These are phyloP conservation scores for Bibio marci DNA, from an alignment of 2,888 invertebrate species.

Conservation along the genomic window DNA sequence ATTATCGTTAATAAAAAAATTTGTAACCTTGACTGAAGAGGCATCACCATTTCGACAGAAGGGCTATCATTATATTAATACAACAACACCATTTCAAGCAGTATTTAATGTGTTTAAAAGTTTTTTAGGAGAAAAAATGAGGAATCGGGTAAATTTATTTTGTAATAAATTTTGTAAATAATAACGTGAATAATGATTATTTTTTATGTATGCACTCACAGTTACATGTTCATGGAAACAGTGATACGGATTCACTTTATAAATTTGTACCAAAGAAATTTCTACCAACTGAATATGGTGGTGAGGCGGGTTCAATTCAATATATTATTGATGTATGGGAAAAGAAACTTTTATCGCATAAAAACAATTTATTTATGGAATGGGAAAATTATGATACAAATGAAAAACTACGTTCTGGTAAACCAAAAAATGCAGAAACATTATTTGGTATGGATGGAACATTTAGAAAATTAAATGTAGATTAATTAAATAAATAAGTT, in stretches of 20 bases:
- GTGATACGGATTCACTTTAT: constrained; percentile 35
- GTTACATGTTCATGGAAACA: constrained; percentile 36
- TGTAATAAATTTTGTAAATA: background rate
- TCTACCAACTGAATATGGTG: constrained; percentile 47
- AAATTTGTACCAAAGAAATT: constrained; percentile 37
- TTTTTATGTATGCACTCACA: constrained; percentile 21
- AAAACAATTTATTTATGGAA: constrained; percentile 20
- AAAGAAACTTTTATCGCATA: constrained; percentile 19
- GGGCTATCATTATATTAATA: constrained; percentile 39
- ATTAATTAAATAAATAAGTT: too few species aligned
- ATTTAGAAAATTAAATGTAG: too few species aligned
- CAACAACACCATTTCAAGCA: constrained; percentile 38
- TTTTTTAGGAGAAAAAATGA: constrained; percentile 42
- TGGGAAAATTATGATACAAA: constrained; percentile 20
- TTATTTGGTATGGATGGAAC: constrained; percentile 23
- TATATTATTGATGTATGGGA: constrained; percentile 22
- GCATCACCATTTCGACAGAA: constrained; percentile 41
- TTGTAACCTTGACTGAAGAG: constrained; percentile 35
- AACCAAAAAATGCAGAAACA: constrained; percentile 13
- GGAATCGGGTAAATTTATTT: constrained; percentile 30
- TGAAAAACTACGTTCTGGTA: constrained; percentile 21
- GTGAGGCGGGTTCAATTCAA: constrained; percentile 33
- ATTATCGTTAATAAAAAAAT: constrained; percentile 39
- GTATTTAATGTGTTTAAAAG: constrained; percentile 38
- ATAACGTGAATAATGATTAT: background rate